phyloP scores from a whole-genome alignment of 2,888 invertebrate genomes.

The Caenorhabditis sinica region DNA sequence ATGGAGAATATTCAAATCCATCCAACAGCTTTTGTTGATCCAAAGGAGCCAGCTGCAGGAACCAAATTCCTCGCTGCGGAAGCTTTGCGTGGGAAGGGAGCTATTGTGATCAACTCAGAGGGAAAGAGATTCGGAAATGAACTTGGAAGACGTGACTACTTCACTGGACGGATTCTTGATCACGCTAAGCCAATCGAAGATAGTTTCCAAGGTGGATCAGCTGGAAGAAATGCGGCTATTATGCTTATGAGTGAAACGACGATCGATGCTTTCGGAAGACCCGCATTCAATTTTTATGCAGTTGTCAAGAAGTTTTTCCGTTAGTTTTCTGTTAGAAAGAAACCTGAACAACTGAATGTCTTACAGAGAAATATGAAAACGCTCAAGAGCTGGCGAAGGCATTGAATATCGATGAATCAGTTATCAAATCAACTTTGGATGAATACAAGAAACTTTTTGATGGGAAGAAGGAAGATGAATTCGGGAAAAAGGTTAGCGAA shows the following conservation, averaged over 20 bases:
- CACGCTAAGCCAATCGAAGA: constrained; percentile 74
- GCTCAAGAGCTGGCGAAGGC: constrained; percentile 74
- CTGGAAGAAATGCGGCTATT: constrained; percentile 69
- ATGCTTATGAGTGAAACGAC: constrained; percentile 80
- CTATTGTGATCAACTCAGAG: constrained; percentile 78
- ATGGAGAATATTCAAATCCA: constrained; percentile 83
- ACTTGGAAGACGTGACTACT: constrained; percentile 82
- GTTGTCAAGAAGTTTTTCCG: constrained; percentile 83
- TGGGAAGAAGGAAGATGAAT: constrained; percentile 49
- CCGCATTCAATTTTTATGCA: constrained; percentile 83
- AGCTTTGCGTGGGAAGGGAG: constrained; percentile 83
- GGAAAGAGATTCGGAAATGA: constrained; percentile 83
- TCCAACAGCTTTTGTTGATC: constrained; percentile 83
- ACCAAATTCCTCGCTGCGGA: constrained; percentile 84
- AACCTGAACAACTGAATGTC: no score
- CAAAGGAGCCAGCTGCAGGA: constrained; percentile 77
- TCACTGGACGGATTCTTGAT: constrained; percentile 77
- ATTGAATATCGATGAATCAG: constrained; percentile 64
- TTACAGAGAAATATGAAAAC: constrained; percentile 75
- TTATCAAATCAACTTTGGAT: constrained; percentile 73
- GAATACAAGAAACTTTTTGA: constrained; percentile 75
- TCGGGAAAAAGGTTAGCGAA: constrained; percentile 51
- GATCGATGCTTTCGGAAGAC: constrained; percentile 82
- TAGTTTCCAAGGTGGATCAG: constrained; percentile 71
- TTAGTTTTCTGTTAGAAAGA: constrained; percentile 35